A percentile compares a stretch with the other conserved stretches of the same genome.
phyloP scores from a whole-genome alignment of 1,140 invertebrate genomes.

The Oncopeltus fasciatus region DNA sequence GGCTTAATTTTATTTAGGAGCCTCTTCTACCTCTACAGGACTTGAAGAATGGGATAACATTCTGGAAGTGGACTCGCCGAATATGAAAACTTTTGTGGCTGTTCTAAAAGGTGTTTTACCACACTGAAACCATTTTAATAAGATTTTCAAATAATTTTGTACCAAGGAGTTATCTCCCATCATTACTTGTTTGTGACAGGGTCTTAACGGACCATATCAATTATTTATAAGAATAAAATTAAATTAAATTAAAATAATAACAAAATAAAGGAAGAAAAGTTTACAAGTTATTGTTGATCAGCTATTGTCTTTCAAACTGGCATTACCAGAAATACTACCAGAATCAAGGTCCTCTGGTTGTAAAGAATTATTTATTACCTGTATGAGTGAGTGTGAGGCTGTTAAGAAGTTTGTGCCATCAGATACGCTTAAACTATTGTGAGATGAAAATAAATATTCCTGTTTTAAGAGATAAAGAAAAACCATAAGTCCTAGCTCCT shows the following conservation, averaged over 20 bases:
- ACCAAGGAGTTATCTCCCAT: neutral
- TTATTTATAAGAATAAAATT: neutral
- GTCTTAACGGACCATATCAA: constrained; percentile 2
- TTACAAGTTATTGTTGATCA: neutral
- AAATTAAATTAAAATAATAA: neutral
- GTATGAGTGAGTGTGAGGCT: constrained; percentile 8
- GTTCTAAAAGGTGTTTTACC: too few relatives aligned
- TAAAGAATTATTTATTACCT: neutral
- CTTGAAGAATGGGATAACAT: too few relatives aligned
- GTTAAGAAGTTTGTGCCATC: constrained; percentile 1
- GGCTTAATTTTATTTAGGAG: too few relatives aligned
- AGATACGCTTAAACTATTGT: constrained; percentile 3
- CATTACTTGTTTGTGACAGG: neutral
- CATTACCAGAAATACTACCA: neutral
- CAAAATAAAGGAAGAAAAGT: neutral
- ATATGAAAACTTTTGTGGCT: too few relatives aligned
- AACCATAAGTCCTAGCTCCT: neutral
- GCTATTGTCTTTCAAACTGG: constrained; percentile 4
- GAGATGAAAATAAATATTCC: neutral
- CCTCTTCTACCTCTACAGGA: too few relatives aligned
- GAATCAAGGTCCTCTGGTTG: neutral
- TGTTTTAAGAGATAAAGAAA: neutral
- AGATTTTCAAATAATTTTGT: constrained; percentile 2
- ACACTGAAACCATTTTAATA: too few relatives aligned
- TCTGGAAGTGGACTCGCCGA: too few relatives aligned